Evolutionary conservation across 1,140 invertebrate genomes (phyloP), one percentile per base, ranked within the genome.

Genomic region (Ostrea edulis): DNA sequence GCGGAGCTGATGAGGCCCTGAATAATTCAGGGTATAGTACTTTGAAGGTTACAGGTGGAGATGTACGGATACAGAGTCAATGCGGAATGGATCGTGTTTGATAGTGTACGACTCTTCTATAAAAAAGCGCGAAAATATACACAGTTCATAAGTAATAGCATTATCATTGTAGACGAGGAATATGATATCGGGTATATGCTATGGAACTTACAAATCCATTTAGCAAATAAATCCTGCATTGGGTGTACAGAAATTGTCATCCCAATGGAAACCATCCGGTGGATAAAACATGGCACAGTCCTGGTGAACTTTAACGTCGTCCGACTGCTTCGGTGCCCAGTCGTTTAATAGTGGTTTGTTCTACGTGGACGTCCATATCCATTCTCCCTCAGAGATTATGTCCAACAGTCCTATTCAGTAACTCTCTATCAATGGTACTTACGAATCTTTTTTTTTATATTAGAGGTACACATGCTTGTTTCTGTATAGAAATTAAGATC

Each of bases 191-290:
- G n/a, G n/a, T n/a, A n/a, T n/a, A n/a, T n/a, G n/a, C n/a, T n/a
- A n/a, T n/a, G n/a, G n/a, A n/a, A n/a, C 55, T 58, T 58, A 58
- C 55, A n/a, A n/a, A n/a, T 71, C 68, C 68, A 71, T 71, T 35
- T 71, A 22, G 29, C 68, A 71, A 8, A 71, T 71, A 35, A 29
- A 71, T 35, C 22, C 68, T 12, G 68, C 68, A 5, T 71, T 71
- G 0, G 29, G 25, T 71, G 68, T 71, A 35, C 68, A 71, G 68
- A 29, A 71, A 29, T 71, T 22, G 22, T 71, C 68, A 25, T 71
- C 29, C 68, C 68, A 71, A 8, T 71, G 25, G 22, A 71, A 35
- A 71, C 1, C 12, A 25, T 71, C 68, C 11, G 68, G 68, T 29
- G 68, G 8, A 71, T 12, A 71, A 14, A 71, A 71, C 68, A 71